A percentile compares a stretch with the other conserved stretches of the same genome.
Evolutionary conservation across 2,888 invertebrate species (phyloP).

Genomic region (Micoletzkya japonica): DNA sequence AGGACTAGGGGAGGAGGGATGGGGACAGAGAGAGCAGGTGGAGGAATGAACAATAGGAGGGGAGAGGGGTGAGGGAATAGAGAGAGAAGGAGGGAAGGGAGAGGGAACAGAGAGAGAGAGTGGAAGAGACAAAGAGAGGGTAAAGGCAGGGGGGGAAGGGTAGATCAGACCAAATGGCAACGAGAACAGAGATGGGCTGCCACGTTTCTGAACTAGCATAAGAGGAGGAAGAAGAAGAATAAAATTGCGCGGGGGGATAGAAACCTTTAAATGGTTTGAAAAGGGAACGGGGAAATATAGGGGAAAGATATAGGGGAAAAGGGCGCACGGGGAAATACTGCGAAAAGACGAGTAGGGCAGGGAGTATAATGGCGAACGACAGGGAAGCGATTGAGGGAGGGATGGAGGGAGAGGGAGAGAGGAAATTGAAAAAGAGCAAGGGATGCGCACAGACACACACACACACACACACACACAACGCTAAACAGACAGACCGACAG

Average conservation of each 20-base stretch:
- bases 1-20: conserved; percentile 6
- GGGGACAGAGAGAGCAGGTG: not conserved
- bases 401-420: too few species aligned
- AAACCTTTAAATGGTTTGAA: not conserved
- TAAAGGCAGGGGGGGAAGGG: not conserved
- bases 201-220: not conserved
- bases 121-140: not conserved
- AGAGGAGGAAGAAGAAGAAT: not conserved
- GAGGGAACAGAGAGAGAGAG: conserved; percentile 20
- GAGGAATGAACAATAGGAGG: not conserved
- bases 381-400: too few species aligned
- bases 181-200: not conserved
- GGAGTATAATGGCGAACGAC: too few species aligned
- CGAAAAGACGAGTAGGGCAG: too few species aligned
- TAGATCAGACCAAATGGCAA: not conserved
- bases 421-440: too few species aligned
- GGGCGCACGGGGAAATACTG: not conserved
- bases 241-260: not conserved
- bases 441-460: too few species aligned
- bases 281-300: not conserved
- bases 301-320: not conserved
- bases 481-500: too few species aligned
- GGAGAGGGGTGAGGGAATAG: not conserved
- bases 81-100: not conserved
- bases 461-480: too few species aligned